Conservation (phyloP, 2,888 invertebrate genomes). For the Ceriagrion tenellum region DNA sequence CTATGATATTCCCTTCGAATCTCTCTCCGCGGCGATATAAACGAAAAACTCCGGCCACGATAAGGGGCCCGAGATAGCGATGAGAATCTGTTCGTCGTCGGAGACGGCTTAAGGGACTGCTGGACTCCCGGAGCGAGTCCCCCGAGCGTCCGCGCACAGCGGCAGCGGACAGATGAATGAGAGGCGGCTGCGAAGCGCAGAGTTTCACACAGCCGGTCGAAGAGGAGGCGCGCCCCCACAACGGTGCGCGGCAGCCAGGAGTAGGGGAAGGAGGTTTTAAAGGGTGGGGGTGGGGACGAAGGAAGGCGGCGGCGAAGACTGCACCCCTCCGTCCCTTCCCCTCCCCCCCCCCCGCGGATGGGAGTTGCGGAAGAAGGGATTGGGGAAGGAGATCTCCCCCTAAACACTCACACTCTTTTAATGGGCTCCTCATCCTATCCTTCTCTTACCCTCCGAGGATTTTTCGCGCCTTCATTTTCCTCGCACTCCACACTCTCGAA, state of each 20-base stretch:
- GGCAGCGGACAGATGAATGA: conserved; percentile 64
- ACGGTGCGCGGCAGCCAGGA: background rate
- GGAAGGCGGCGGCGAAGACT: background rate
- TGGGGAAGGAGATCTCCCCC: background rate
- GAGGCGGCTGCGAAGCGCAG: conserved; percentile 11
- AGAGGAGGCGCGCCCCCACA: background rate
- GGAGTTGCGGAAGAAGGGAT: background rate
- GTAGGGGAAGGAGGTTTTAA: background rate
- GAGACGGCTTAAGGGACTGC: background rate
- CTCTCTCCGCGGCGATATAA: background rate
- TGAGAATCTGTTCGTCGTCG: background rate
- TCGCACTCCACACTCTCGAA: background rate
- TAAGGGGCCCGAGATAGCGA: background rate
- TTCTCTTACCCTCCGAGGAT: too few relatives aligned
- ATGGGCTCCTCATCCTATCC: too few relatives aligned
- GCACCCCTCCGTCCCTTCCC: background rate
- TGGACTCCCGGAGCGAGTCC: background rate
- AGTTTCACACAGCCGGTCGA: conserved; percentile 19
- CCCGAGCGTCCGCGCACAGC: conserved; percentile 34
- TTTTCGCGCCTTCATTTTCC: background rate
- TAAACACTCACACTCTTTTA: background rate
- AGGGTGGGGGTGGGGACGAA: background rate
- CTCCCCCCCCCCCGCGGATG: background rate
- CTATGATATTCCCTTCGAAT: background rate
- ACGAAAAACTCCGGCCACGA: background rate